phyloP scores from a whole-genome alignment of 2,113 vertebrate species.

The Oenanthe oenanthe region DNA sequence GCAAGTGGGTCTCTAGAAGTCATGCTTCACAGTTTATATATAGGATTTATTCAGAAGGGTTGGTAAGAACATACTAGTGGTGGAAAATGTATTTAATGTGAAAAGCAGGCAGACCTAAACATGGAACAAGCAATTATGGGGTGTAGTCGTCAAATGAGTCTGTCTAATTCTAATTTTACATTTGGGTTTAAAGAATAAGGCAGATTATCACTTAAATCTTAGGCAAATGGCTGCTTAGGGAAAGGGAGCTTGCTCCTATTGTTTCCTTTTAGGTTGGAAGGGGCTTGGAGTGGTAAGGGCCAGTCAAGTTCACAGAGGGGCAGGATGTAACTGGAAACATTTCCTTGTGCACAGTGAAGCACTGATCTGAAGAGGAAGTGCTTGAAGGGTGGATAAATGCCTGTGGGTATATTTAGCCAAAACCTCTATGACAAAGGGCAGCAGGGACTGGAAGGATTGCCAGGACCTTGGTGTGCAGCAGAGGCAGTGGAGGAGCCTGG shows the following conservation, averaged over 20 bases:
- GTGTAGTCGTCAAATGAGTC: not conserved
- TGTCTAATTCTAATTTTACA: not conserved
- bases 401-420: slow-evolving; percentile 37
- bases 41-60: not conserved
- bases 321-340: slow-evolving; percentile 21
- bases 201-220: not conserved
- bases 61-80: not conserved
- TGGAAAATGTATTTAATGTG: not conserved
- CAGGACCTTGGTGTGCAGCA: not conserved
- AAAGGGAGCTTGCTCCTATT: not conserved
- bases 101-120: not conserved
- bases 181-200: not conserved
- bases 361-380: slow-evolving; percentile 18
- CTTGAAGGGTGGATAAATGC: slow-evolving; percentile 47
- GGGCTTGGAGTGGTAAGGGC: not conserved
- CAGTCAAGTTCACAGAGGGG: not conserved
- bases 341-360: not conserved
- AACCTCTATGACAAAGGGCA: slow-evolving; percentile 1
- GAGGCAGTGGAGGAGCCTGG: not conserved
- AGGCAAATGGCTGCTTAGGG: not conserved
- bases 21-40: not conserved
- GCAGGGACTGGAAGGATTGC: not conserved
- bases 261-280: not conserved
- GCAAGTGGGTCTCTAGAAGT: not conserved
- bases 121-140: not conserved